Base-by-base conservation (phyloP, 2,797 vertebrate species). In the Eidolon dupreanum region DNA sequence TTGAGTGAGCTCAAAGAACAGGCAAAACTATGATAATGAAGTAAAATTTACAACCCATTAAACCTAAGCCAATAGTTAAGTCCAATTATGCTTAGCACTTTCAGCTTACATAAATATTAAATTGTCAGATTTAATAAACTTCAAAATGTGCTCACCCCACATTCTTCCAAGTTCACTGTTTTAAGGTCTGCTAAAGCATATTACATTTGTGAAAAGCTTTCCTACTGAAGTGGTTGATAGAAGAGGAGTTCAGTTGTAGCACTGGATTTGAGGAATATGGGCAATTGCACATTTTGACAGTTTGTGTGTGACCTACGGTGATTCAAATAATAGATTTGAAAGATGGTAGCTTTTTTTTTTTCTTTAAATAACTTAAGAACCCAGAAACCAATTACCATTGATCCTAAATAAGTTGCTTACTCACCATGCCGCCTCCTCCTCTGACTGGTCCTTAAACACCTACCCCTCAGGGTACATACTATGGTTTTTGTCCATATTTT, bases 71-170 rank as follows among this genome's bases (percentile, higher is more conserved):
- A 82, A 55, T 96, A 75, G 16, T 97, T 98, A 97, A 89, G 41
- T 93, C 66, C 84, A 95, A 87, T 94, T 98, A 97, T 97, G 97
- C 97, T 96, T 97, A 92, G 28, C 75, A 95, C 70, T 97, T 97
- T 46, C 81, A 84, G 17, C 33, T 85, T 97, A 88, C 57, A 84
- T 96, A 98, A 98, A 97, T 98, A 97, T 96, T 96, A 98, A 97
- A 79, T 90, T 97, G 82, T 97, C 95, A 97, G 38, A 13, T 97
- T 98, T 96, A 79, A 96, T 98, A 96, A 98, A 94, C 68, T 84
- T 94, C 28, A 74, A 59, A 82, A 94, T 88, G 73, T 94, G 24
- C 59, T 63, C 31, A 70, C 75, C 31, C 0, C 0, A 36, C 92
- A 63, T 92, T 97, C n/a, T 94, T 82, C 22, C 36, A 49, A 11